These are phyloP conservation scores for Balaenoptera acutorostrata DNA, from an alignment of 2,113 vertebrate genomes.

Conservation along the genomic window DNA sequence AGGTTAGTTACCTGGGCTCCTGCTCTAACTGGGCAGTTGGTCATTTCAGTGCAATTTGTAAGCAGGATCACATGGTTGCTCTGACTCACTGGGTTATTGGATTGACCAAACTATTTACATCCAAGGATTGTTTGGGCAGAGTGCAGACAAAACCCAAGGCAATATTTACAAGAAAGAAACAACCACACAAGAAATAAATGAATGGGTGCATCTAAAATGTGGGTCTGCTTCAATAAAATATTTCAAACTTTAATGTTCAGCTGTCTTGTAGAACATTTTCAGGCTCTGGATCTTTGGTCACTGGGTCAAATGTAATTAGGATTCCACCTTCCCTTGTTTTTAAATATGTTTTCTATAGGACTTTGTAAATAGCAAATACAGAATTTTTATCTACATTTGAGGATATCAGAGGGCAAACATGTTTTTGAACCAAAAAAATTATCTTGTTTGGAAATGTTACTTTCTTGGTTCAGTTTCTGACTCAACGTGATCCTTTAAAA, in stretches of 20 bases:
- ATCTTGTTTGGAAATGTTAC: neutral
- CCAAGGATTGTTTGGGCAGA: neutral
- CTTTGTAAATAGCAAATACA: neutral
- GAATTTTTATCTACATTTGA: neutral
- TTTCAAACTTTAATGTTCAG: neutral
- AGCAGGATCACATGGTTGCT: neutral
- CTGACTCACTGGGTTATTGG: neutral
- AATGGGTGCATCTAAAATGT: neutral
- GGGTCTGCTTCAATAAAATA: neutral
- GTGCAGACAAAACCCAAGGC: neutral
- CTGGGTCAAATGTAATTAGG: neutral
- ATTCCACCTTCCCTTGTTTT: neutral
- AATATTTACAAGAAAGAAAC: neutral
- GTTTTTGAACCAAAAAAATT: neutral
- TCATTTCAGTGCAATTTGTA: neutral
- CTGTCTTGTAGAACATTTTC: neutral
- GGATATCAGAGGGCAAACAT: neutral
- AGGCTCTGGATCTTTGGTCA: neutral
- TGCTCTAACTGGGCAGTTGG: neutral
- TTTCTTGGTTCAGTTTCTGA: neutral
- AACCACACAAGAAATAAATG: neutral
- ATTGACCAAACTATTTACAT: neutral
- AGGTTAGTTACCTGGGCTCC: neutral
- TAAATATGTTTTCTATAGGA: neutral
- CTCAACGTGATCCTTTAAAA: neutral